Evolutionary conservation across 2,888 invertebrate species (phyloP).

Genomic region (Dicranocentrus wangi): DNA sequence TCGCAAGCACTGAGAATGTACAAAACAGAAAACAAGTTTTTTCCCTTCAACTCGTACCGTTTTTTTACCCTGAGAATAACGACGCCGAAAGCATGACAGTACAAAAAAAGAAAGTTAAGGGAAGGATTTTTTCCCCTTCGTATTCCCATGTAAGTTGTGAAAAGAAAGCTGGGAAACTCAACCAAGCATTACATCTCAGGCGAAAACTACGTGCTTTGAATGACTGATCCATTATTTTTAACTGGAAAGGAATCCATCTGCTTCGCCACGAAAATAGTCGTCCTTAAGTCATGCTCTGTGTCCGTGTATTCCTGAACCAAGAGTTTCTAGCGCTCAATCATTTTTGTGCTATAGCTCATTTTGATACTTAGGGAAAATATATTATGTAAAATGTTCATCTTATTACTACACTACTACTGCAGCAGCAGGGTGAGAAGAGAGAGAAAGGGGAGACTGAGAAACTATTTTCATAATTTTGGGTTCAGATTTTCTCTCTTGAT

Average conservation of each 20-base stretch:
- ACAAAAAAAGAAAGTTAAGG: conserved; percentile 1
- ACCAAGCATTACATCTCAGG: conserved; percentile 57
- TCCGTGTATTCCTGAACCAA: background rate
- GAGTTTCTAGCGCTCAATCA: conserved; percentile 6
- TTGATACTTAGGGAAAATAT: background rate
- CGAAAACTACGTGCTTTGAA: conserved; percentile 62
- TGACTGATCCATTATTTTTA: conserved; percentile 57
- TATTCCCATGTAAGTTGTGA: conserved; percentile 41
- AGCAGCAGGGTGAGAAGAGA: too few relatives aligned
- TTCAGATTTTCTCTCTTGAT: conserved; percentile 4
- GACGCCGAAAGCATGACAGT: conserved; percentile 3
- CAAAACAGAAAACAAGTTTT: conserved; percentile 37
- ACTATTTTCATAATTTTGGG: conserved; percentile 9
- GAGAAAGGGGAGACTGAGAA: background rate
- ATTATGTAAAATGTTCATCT: background rate
- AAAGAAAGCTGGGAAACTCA: conserved; percentile 51
- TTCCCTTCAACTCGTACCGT: background rate
- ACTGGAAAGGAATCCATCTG: conserved; percentile 52
- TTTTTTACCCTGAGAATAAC: conserved; percentile 14
- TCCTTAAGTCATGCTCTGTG: conserved; percentile 23
- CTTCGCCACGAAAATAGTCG: conserved; percentile 39
- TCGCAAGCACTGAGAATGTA: background rate
- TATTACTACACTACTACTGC: too few relatives aligned
- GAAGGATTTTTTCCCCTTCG: conserved; percentile 20
- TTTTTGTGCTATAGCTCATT: background rate